phyloP scores from a whole-genome alignment of 2,888 invertebrate species.

The Tortricodes alternella region DNA sequence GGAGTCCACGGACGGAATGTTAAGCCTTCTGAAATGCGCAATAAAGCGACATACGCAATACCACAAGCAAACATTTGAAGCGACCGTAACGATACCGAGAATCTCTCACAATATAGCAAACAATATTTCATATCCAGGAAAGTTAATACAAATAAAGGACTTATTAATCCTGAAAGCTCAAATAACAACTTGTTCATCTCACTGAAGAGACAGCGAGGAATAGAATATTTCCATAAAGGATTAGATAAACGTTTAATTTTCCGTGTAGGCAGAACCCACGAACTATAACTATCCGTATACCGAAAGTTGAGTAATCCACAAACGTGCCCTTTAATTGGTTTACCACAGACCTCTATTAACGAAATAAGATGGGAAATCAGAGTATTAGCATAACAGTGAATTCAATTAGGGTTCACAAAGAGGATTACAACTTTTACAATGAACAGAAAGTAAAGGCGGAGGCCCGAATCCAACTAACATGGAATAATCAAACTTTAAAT shows the following conservation, averaged over 20 bases:
- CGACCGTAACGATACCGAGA: conserved; percentile 39
- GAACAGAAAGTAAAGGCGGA: conserved; percentile 75
- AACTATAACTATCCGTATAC: conserved; percentile 73
- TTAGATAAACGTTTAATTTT: conserved; percentile 61
- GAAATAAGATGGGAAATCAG: conserved; percentile 83
- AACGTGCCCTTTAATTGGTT: conserved; percentile 80
- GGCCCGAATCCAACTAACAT: conserved; percentile 73
- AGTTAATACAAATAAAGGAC: conserved; percentile 28
- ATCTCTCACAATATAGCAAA: conserved; percentile 44
- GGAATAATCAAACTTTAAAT: conserved; percentile 78
- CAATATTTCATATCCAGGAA: conserved; percentile 42
- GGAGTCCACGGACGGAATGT: conserved; percentile 60
- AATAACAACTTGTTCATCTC: conserved; percentile 33
- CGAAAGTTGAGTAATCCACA: conserved; percentile 78
- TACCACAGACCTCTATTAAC: conserved; percentile 81
- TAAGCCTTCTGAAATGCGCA: conserved; percentile 61
- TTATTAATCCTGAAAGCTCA: background rate
- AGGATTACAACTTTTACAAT: conserved; percentile 83
- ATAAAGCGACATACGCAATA: conserved; percentile 62
- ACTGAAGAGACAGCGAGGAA: conserved; percentile 34
- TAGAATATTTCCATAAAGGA: conserved; percentile 50
- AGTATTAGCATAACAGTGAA: conserved; percentile 83
- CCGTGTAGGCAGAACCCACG: conserved; percentile 57
- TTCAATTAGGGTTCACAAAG: conserved; percentile 82
- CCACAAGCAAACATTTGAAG: conserved; percentile 44